Conservation (phyloP, 2,888 invertebrate genomes). For the Siphlonurus alternatus region DNA sequence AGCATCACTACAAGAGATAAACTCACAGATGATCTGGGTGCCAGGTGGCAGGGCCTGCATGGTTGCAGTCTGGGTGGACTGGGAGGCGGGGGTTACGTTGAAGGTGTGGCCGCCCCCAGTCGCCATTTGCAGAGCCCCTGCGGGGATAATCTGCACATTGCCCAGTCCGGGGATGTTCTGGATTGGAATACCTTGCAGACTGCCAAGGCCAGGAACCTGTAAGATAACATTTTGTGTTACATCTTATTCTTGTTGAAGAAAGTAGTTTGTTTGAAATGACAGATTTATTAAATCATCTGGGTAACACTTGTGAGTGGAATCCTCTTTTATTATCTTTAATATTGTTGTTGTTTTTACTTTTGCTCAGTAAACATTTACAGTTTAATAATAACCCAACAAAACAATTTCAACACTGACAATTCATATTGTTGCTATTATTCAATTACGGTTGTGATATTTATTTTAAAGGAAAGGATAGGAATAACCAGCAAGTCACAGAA, state of each 20-base stretch:
- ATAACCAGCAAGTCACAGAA: no score
- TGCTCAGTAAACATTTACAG: no score
- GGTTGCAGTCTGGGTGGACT: slow-evolving; percentile 10
- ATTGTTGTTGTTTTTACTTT: not conserved
- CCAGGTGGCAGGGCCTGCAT: slow-evolving; percentile 22
- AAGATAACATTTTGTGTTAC: slow-evolving; percentile 28
- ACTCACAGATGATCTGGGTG: slow-evolving; percentile 22
- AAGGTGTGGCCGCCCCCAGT: slow-evolving; percentile 4
- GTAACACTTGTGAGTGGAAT: not conserved
- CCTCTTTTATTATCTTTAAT: not conserved
- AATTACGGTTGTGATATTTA: no score
- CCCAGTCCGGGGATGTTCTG: slow-evolving; percentile 60
- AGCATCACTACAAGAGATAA: no score
- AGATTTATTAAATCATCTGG: not conserved
- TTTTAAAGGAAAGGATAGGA: no score
- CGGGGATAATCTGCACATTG: slow-evolving; percentile 67
- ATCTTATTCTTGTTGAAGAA: slow-evolving; percentile 14
- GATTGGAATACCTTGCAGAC: slow-evolving; percentile 48
- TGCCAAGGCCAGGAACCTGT: slow-evolving; percentile 31
- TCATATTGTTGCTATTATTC: no score
- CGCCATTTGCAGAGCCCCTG: slow-evolving; percentile 31
- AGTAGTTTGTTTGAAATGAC: not conserved
- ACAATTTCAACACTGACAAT: no score
- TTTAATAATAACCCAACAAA: no score
- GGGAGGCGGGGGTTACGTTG: slow-evolving; percentile 2